These are phyloP conservation scores for Chrysemys picta DNA, from an alignment of 2,113 vertebrate species.

Conservation along the genomic window DNA sequence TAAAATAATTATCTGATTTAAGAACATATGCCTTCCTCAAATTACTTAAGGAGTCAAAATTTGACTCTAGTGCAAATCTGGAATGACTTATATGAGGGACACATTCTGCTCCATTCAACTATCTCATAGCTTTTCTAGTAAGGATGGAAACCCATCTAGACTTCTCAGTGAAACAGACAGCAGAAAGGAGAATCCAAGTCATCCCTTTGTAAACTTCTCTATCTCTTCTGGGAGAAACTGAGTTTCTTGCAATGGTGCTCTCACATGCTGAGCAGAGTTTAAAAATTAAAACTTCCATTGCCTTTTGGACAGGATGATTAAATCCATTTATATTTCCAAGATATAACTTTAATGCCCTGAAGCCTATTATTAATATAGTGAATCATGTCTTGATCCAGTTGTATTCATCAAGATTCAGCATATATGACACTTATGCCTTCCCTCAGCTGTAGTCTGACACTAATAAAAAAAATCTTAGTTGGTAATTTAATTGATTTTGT, in stretches of 20 bases:
- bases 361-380: neutral
- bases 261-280: neutral
- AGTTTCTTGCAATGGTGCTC: neutral
- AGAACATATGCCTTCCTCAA: neutral
- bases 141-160: neutral
- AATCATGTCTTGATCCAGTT: conserved; percentile 46
- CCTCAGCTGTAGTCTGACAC: neutral
- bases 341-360: conserved; percentile 8
- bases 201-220: neutral
- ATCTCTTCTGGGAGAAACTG: neutral
- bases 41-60: neutral
- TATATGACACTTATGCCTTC: neutral
- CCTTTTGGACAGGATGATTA: neutral
- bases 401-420: neutral
- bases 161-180: neutral
- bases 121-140: neutral
- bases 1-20: neutral
- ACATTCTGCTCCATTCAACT: neutral
- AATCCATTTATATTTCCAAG: conserved; percentile 29
- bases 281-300: conserved; percentile 1
- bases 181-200: neutral
- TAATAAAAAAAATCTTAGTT: neutral
- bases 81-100: neutral
- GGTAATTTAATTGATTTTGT: neutral
- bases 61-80: neutral